A percentile compares a stretch with the other conserved stretches of the same genome.
These are phyloP conservation scores for Xenotilapia leptura DNA, from an alignment of 2,113 vertebrate genomes.

Conservation along the genomic window DNA sequence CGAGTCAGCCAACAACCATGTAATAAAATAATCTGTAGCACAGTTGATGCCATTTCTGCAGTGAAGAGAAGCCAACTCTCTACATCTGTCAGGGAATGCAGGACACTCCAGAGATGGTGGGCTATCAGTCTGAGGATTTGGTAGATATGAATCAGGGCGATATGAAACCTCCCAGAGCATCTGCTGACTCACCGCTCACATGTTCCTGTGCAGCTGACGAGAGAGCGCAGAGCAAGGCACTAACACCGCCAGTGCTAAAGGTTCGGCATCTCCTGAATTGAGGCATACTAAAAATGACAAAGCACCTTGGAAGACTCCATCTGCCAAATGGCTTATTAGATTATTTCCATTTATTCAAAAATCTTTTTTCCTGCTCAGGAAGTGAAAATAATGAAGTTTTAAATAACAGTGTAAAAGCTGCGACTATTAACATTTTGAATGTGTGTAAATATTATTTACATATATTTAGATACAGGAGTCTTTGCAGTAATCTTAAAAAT, in stretches of 20 bases:
- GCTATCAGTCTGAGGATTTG: background rate
- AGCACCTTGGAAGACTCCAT: background rate
- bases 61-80: background rate
- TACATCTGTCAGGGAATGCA: slow-evolving; percentile 25
- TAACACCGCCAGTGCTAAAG: background rate
- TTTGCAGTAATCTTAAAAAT: background rate
- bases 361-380: background rate
- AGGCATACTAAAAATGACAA: background rate
- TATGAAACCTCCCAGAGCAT: slow-evolving; percentile 27
- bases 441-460: background rate
- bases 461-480: background rate
- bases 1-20: background rate
- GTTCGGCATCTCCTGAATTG: background rate
- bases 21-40: background rate
- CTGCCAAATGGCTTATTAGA: background rate
- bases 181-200: slow-evolving; percentile 19
- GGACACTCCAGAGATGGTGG: background rate
- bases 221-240: background rate
- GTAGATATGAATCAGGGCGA: background rate
- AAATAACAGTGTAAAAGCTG: background rate
- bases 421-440: background rate
- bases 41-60: background rate
- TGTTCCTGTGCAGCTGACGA: background rate
- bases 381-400: background rate
- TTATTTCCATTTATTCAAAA: background rate